Evolutionary conservation across 2,888 invertebrate genomes (phyloP), one percentile per base, ranked within the genome.

Genomic region (Caenorhabditis sp.): DNA sequence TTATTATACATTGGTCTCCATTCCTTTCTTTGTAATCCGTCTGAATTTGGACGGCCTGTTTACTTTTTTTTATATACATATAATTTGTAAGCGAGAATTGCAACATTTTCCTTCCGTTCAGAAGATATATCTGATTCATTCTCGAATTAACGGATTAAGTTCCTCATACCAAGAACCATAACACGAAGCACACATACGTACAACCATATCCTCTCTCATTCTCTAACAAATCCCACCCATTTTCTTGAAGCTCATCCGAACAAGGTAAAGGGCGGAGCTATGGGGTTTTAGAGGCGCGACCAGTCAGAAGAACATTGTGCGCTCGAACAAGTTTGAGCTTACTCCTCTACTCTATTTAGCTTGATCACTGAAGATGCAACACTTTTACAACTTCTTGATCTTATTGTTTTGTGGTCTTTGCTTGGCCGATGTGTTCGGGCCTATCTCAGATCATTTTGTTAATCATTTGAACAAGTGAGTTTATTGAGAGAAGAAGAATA

Each of bases 391-490:
- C 14, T 21, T 52, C 21, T 52, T 52, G 20, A 3, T 52, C 52
- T 21, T 52, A 4, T 7, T 2, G 21, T 23, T 52, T n/a, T 31
- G 31, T 14, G 8, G 26, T 1, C 60, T 59, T 23, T 58, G 43
- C 12, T 49, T 72, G 63, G 75, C 67, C 1, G 70, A 70, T 52
- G 59, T 75, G 26, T 62, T 64, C 52, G 76, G 76, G 59, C 76
- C 76, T 23, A 27, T 68, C 12, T 71, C 76, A 7, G 68, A 70
- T 26, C 62, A 76, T 62, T 71, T 76, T 58, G 26, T 70, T n/a
- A 57, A 54, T 17, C 68, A 68, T 17, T 54, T 76, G 12, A 60
- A 64, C 57, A 70, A 65, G 75, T 75, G 21, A 74, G 70, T 70
- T n/a, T 43, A 1, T 21, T 25, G 10, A 7, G 31, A 17, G n/a